Evolutionary conservation across 1,140 invertebrate species (phyloP), one percentile per base, ranked within the genome.

Genomic region (Bombus superbus): DNA sequence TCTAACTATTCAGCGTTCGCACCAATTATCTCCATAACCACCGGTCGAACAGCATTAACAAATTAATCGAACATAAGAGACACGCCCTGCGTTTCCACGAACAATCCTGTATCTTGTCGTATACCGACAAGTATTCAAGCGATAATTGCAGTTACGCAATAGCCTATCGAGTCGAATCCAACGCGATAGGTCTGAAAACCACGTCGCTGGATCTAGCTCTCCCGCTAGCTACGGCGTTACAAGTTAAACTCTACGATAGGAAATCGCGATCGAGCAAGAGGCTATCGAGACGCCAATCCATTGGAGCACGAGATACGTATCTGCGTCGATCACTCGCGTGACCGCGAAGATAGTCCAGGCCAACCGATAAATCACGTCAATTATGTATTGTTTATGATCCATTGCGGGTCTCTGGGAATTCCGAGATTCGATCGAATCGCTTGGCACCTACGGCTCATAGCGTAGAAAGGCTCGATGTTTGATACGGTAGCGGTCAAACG

Each of bases 321-420:
- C 80, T 38, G 66, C 53, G 78, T 89, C 81, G 83, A 93, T 92
- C 88, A 91, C 80, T 92, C 86, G 89, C 92, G 90, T 92, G 89
- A 92, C 86, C 87, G 83, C 53, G 77, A 47, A 88, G 86, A 87
- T 89, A 84, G 66, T 62, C 59, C 53, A 13, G 9, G 53, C 42
- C 32, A 25, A 32, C 71, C 90, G 68, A 89, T 93, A 92, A 93
- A 94, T 95, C 93, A 93, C 91, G 93, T 94, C 93, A 95, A 95
- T 94, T 95, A 95, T 94, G 91, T 91, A 93, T 94, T 93, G 92
- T 94, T 94, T 94, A 94, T 94, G 94, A 95, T 93, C 90, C 66
- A 81, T 74, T 76, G 25, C 64, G 35, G 22, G 25, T 57, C 40
- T 42, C 47, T n/a, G 25, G 35, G 22, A 44, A 79, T 64, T 74